phyloP scores from a whole-genome alignment of 2,888 invertebrate genomes.

The Plemyria rubiginata region DNA sequence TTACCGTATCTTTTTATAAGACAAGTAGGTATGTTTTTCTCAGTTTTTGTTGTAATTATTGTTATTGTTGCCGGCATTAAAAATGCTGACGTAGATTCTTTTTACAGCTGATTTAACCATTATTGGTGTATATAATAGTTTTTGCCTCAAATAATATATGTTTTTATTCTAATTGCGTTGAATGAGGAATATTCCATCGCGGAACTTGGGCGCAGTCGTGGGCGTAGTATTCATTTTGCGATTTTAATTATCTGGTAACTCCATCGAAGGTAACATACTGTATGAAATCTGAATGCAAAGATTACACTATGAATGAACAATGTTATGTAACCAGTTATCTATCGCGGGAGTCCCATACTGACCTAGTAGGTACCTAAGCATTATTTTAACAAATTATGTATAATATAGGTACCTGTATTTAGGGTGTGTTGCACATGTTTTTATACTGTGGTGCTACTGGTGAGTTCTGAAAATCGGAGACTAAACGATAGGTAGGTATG shows the following conservation, averaged over 20 bases:
- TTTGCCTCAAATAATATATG: neutral
- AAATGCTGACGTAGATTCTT: neutral
- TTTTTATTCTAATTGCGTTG: constrained; percentile 11
- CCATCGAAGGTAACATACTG: constrained; percentile 3
- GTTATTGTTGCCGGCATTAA: neutral
- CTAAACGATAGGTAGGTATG: no score
- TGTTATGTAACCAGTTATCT: neutral
- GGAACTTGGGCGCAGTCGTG: constrained; percentile 6
- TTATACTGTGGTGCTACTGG: no score
- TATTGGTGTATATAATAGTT: constrained; percentile 3
- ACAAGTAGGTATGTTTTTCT: neutral
- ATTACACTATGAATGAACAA: neutral
- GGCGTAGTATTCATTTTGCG: constrained; percentile 10
- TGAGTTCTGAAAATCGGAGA: no score
- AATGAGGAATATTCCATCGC: constrained; percentile 19
- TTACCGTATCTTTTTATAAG: neutral
- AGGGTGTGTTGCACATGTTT: no score
- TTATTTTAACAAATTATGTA: no score
- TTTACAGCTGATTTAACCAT: neutral
- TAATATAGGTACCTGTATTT: no score
- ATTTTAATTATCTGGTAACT: constrained; percentile 14
- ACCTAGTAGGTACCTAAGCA: neutral
- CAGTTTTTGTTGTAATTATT: constrained; percentile 3
- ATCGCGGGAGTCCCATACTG: neutral
- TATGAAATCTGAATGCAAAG: neutral